phyloP scores from a whole-genome alignment of 2,113 vertebrate genomes.

The Carlito syrichta region DNA sequence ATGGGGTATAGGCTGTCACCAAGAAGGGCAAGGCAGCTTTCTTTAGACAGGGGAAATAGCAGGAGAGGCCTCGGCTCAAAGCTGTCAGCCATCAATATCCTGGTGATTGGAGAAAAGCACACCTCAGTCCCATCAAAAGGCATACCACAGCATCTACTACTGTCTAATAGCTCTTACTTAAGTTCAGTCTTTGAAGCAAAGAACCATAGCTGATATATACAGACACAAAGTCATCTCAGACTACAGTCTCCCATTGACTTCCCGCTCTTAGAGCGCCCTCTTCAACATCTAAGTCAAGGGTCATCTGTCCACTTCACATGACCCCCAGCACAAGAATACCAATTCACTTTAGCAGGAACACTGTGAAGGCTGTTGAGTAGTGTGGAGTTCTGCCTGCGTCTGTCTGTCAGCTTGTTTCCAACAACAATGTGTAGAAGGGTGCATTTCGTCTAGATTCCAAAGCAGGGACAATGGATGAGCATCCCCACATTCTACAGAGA shows the following conservation, averaged over 20 bases:
- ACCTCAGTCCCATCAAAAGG: not conserved
- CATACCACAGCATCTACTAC: not conserved
- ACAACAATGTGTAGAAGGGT: not conserved
- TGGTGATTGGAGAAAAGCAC: not conserved
- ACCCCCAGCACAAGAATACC: not conserved
- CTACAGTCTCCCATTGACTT: not conserved
- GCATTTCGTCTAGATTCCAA: not conserved
- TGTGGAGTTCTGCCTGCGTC: not conserved
- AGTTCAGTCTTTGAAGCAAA: not conserved
- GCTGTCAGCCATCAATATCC: not conserved
- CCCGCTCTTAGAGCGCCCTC: not conserved
- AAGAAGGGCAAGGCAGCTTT: not conserved
- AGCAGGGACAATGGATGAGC: not conserved
- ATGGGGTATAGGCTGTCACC: not conserved
- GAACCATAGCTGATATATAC: not conserved
- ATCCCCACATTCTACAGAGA: not conserved
- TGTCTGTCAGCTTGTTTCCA: not conserved
- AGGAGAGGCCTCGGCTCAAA: not conserved
- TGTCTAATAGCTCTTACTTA: not conserved
- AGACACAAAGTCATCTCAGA: not conserved
- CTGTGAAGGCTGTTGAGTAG: not conserved
- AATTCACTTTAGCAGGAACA: not conserved
- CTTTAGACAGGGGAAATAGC: not conserved
- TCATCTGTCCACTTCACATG: not conserved
- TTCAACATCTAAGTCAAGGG: not conserved